A percentile compares a stretch with the other conserved stretches of the same genome.
phyloP scores from a whole-genome alignment of 2,797 vertebrate species.

The Myotis daubentonii region DNA sequence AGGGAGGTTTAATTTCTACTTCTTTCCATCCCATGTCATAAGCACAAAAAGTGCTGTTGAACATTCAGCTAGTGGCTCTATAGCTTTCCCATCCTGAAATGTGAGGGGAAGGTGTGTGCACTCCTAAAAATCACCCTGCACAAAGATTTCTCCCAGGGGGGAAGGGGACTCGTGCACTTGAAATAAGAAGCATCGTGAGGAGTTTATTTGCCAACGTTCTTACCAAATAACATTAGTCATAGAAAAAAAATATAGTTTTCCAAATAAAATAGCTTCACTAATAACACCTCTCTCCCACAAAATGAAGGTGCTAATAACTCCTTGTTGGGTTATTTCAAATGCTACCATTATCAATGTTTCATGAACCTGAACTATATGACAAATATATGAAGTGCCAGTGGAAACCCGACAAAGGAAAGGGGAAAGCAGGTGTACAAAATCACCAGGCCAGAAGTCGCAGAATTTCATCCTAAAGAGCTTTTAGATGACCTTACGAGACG shows the following conservation, averaged over 20 bases:
- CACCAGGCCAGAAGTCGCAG: background rate
- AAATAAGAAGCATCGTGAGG: background rate
- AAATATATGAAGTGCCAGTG: background rate
- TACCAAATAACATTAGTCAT: background rate
- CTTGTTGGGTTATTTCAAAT: background rate
- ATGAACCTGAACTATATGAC: background rate
- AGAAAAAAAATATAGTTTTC: background rate
- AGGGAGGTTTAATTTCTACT: constrained; percentile 49
- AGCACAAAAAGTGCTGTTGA: constrained; percentile 43
- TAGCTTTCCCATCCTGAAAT: background rate
- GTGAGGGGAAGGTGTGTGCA: background rate
- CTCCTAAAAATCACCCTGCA: background rate
- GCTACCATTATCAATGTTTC: background rate
- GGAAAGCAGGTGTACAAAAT: background rate
- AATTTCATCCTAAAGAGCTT: background rate
- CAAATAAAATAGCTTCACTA: constrained; percentile 46
- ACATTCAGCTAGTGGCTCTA: background rate
- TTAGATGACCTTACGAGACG: background rate
- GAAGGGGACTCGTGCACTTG: background rate
- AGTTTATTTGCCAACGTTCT: constrained; percentile 22
- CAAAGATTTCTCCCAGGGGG: background rate
- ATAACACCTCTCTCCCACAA: background rate
- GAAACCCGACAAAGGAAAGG: background rate
- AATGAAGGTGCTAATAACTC: background rate
- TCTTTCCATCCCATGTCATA: constrained; percentile 71